These are phyloP conservation scores for Theonella swinhoei DNA, from an alignment of 37 sponge, comb jelly and placozoan genomes.

Conservation along the genomic window DNA sequence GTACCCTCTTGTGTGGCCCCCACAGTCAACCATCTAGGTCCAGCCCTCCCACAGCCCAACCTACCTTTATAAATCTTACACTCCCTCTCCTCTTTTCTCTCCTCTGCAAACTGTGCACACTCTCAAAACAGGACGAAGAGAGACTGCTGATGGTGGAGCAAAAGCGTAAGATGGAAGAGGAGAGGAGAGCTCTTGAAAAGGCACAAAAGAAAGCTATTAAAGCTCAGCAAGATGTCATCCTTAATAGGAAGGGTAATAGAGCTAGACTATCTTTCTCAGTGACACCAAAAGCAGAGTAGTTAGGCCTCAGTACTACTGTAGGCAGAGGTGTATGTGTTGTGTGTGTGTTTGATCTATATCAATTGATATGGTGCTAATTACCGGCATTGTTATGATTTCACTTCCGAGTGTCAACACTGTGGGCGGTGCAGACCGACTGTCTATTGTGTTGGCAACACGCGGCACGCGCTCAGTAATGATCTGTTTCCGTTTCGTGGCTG, in stretches of 20 bases:
- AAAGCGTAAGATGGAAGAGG: slow-evolving; percentile 79
- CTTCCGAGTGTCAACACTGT: neutral
- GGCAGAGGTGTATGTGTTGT: neutral
- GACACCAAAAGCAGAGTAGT: slow-evolving; percentile 31
- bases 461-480: neutral
- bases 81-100: slow-evolving; percentile 7
- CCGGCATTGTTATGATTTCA: neutral
- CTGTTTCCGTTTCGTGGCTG: neutral
- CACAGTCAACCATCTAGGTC: neutral
- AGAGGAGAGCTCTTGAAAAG: slow-evolving; percentile 66
- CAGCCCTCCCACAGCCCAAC: neutral
- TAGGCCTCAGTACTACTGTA: neutral
- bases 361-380: neutral
- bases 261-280: slow-evolving; percentile 76
- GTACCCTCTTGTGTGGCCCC: neutral
- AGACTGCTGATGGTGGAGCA: slow-evolving; percentile 79
- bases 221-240: slow-evolving; percentile 67
- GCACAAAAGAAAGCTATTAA: slow-evolving; percentile 62
- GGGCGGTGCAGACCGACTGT: neutral
- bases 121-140: slow-evolving; percentile 80
- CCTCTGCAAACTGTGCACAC: neutral
- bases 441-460: neutral
- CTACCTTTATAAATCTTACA: neutral
- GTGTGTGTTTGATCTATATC: neutral
- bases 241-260: slow-evolving; percentile 81